These are phyloP conservation scores for Amniataba percoides DNA, from an alignment of 2,797 vertebrate genomes.

Conservation along the genomic window DNA sequence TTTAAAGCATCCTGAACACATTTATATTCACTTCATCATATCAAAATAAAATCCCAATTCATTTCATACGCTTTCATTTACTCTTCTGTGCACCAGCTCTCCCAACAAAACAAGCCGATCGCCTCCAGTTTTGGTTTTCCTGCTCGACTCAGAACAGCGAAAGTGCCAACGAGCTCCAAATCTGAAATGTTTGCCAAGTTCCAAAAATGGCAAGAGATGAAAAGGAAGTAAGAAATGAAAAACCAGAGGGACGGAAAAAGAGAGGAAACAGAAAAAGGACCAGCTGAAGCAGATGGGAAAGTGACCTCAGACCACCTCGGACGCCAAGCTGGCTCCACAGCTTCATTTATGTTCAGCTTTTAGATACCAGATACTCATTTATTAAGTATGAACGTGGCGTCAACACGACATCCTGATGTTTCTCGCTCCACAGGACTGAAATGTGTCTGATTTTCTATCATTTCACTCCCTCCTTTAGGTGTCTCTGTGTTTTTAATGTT, in stretches of 20 bases:
- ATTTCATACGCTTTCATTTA: fast-evolving
- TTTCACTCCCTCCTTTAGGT: background rate
- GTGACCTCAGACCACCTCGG: background rate
- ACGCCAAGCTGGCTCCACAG: no score
- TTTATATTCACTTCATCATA: background rate
- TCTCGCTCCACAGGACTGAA: no score
- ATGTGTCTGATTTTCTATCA: no score
- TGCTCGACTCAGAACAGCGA: background rate
- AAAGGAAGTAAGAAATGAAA: background rate
- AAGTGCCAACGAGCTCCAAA: background rate
- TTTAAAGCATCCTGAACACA: background rate
- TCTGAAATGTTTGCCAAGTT: background rate
- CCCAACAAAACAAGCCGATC: background rate
- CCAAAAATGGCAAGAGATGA: background rate
- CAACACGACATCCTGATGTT: no score
- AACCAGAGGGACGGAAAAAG: background rate
- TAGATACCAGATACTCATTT: no score
- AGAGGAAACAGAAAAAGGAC: background rate
- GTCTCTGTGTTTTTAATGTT: background rate
- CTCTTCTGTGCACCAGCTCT: background rate
- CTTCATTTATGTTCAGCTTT: background rate
- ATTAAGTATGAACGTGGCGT: background rate
- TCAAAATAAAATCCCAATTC: background rate
- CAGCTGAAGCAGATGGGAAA: no score
- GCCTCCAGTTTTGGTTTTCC: background rate